phyloP scores from a whole-genome alignment of 2,113 vertebrate species.

The Osmerus mordax region DNA sequence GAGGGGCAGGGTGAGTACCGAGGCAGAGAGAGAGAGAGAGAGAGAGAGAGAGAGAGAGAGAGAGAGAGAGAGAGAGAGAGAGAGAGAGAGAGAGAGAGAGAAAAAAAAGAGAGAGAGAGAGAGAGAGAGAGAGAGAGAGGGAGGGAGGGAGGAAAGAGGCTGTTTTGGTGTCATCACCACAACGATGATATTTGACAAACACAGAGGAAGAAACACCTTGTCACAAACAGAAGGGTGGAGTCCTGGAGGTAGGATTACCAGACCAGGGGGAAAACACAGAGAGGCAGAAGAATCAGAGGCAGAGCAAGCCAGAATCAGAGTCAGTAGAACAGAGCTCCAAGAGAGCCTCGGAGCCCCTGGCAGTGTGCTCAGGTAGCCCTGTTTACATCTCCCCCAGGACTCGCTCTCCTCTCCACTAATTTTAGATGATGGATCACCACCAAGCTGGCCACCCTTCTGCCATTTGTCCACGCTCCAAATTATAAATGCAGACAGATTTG shows the following conservation, averaged over 20 bases:
- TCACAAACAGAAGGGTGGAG: too few relatives aligned
- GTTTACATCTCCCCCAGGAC: slow-evolving; percentile 29
- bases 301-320: slow-evolving; percentile 1
- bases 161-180: too few relatives aligned
- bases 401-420: slow-evolving; percentile 39
- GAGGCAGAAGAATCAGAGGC: not conserved
- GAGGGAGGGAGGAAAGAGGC: not conserved
- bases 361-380: slow-evolving; percentile 33
- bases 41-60: not conserved
- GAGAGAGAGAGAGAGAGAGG: not conserved
- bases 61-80: not conserved
- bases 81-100: not conserved
- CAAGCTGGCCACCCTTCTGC: slow-evolving; percentile 48
- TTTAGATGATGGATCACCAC: slow-evolving; percentile 56
- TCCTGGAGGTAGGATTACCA: too few relatives aligned
- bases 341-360: not conserved
- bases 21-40: not conserved
- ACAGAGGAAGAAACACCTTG: not conserved
- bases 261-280: not conserved
- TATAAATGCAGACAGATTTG: slow-evolving; percentile 57
- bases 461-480: slow-evolving; percentile 55
- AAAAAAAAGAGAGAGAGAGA: not conserved
- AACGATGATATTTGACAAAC: too few relatives aligned
- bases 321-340: not conserved
- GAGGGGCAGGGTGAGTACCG: not conserved